A percentile compares a stretch with the other conserved stretches of the same genome.
These are phyloP conservation scores for Phalacrocorax carbo DNA, from an alignment of 2,113 vertebrate genomes.

Conservation along the genomic window DNA sequence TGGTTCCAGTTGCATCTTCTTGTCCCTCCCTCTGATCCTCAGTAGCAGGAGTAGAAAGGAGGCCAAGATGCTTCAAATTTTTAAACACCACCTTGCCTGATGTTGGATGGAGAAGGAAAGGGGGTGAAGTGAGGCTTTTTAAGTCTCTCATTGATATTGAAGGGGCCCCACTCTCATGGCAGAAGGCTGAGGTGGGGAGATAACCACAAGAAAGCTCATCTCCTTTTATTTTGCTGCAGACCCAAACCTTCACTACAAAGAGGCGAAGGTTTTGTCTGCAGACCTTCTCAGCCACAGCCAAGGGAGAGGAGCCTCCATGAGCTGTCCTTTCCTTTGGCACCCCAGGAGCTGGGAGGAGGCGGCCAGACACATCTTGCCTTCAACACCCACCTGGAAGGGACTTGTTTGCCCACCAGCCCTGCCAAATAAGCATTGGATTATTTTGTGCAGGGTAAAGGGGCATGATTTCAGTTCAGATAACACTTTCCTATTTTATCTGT, in stretches of 20 bases:
- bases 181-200: not conserved
- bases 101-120: not conserved
- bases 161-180: accelerated
- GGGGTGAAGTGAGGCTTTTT: not conserved
- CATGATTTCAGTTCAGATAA: not conserved
- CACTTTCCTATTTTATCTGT: not conserved
- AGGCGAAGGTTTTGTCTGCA: not conserved
- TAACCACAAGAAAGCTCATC: not conserved
- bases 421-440: not conserved
- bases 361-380: not conserved
- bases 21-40: not conserved
- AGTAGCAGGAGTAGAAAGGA: not conserved
- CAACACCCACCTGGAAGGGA: not conserved
- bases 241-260: not conserved
- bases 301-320: not conserved
- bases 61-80: not conserved
- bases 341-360: not conserved
- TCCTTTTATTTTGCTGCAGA: not conserved
- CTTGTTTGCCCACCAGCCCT: not conserved
- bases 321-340: not conserved
- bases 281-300: not conserved
- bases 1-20: not conserved
- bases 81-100: not conserved
- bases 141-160: not conserved
- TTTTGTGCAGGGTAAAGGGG: not conserved